Base-by-base conservation (phyloP, 2,888 invertebrate species). In the Pinctada fucata region DNA sequence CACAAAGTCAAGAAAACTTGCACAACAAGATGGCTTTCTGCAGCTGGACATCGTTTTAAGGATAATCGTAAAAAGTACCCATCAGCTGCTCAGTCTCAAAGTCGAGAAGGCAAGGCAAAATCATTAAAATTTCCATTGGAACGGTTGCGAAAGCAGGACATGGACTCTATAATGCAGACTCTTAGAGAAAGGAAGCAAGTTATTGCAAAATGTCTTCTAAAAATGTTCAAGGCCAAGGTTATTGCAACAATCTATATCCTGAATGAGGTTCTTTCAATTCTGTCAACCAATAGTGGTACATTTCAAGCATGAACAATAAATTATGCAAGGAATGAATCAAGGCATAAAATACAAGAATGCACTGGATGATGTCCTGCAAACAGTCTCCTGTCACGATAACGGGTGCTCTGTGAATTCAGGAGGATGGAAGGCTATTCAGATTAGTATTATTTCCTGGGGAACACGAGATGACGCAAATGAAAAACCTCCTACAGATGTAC, bases 151-250 rank as follows among this genome's bases (percentile, higher is more conserved):
- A 31, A 31, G 31, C 1, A 31, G 31, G 31, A 31, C 31, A 31
- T 31, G 31, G 31, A 31, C 31, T 31, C 31, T 31, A 31, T 31
- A 31, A 31, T 31, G 31, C 31, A 31, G 31, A 1, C 31, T 31
- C 31, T 31, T 31, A 31, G 31, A 31, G 31, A 31, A 31, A 31
- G 31, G 31, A 31, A 31, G 31, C 0, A 31, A 67, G 79, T 74
- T 3, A 70, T 78, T 58, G 81, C 83, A 2, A 51, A 63, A 70
- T 82, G 84, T 13, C 76, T 84, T 8, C 63, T 81, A 8, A 74
- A 45, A 48, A 79, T 81, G 75, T 10, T 68, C 49, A 74, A 48
- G 13, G 65, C 74, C 51, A 80, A 79, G 50, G 80, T 83, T 52
- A 13, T 81, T 6, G 71, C 74, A 4, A 72, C 67, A 8, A 69